Percentiles rank a stretch among this genome's conserved stretches.
Evolutionary conservation across 2,888 invertebrate genomes (phyloP).

Genomic region (Ceriagrion tenellum): DNA sequence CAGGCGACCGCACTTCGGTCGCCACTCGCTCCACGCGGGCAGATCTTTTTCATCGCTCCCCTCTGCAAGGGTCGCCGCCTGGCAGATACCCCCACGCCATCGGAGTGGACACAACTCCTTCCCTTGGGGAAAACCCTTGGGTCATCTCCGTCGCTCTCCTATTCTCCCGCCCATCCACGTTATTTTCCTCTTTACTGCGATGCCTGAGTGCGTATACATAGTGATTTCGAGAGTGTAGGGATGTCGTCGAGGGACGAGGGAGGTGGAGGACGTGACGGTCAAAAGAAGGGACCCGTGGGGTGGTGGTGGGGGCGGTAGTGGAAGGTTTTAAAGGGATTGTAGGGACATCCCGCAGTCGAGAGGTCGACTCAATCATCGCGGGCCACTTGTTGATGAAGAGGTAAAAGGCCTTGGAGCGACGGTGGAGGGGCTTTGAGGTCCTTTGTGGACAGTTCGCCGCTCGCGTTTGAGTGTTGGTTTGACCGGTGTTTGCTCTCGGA

Average conservation of each 20-base stretch:
- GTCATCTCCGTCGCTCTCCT: neutral
- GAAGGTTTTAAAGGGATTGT: slow-evolving; percentile 57
- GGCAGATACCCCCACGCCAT: neutral
- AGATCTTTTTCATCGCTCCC: slow-evolving; percentile 8
- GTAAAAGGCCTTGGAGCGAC: slow-evolving; percentile 51
- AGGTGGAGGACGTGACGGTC: neutral
- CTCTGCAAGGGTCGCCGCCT: neutral
- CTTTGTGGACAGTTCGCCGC: slow-evolving; percentile 63
- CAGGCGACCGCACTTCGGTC: neutral
- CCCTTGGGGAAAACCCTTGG: neutral
- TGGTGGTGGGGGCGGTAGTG: neutral
- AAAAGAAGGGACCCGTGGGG: neutral
- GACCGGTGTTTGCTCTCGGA: slow-evolving; percentile 64
- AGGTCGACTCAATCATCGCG: slow-evolving; percentile 65
- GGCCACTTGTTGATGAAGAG: slow-evolving; percentile 67
- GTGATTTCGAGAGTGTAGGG: neutral
- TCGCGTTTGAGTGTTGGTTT: slow-evolving; percentile 59
- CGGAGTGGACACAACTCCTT: neutral
- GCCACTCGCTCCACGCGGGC: neutral
- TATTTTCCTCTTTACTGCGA: slow-evolving; percentile 46
- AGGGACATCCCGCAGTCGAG: slow-evolving; percentile 50
- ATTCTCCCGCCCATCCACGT: neutral
- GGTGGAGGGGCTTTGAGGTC: slow-evolving; percentile 44
- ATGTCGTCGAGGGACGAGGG: neutral
- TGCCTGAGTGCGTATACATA: slow-evolving; percentile 38